A percentile compares a stretch with the other conserved stretches of the same genome.
These are phyloP conservation scores for Varecia variegata DNA, from an alignment of 2,797 vertebrate species.

Conservation along the genomic window DNA sequence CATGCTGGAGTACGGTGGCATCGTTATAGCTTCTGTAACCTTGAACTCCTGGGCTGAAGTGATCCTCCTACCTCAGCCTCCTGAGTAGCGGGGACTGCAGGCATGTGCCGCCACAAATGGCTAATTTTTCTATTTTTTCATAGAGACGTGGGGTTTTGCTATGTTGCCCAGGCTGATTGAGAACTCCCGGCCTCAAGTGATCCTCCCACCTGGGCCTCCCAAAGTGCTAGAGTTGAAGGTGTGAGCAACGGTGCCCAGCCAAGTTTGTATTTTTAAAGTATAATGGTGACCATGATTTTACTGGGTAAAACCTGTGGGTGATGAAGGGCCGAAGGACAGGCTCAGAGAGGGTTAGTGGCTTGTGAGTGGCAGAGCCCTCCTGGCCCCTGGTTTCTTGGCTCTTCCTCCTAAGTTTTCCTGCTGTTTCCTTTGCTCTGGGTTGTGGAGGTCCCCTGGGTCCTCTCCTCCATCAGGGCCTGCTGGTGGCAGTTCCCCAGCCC, in stretches of 20 bases:
- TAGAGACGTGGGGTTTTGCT: not conserved
- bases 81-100: not conserved
- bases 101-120: accelerated
- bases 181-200: not conserved
- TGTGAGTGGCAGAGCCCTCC: not conserved
- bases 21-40: not conserved
- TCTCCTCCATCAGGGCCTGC: not conserved
- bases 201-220: not conserved
- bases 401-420: not conserved
- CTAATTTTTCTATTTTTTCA: not conserved
- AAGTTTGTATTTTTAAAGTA: not conserved
- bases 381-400: not conserved
- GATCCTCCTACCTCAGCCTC: not conserved
- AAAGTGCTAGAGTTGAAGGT: not conserved
- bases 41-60: not conserved
- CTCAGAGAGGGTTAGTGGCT: not conserved
- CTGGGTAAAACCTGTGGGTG: not conserved
- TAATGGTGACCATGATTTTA: not conserved
- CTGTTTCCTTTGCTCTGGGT: not conserved
- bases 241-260: accelerated
- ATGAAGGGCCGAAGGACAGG: not conserved
- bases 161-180: not conserved
- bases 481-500: not conserved
- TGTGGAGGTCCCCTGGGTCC: not conserved
- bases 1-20: not conserved